Evolutionary conservation across 2,113 vertebrate genomes (phyloP), one percentile per base, ranked within the genome.

Genomic region (Cinclus cinclus): DNA sequence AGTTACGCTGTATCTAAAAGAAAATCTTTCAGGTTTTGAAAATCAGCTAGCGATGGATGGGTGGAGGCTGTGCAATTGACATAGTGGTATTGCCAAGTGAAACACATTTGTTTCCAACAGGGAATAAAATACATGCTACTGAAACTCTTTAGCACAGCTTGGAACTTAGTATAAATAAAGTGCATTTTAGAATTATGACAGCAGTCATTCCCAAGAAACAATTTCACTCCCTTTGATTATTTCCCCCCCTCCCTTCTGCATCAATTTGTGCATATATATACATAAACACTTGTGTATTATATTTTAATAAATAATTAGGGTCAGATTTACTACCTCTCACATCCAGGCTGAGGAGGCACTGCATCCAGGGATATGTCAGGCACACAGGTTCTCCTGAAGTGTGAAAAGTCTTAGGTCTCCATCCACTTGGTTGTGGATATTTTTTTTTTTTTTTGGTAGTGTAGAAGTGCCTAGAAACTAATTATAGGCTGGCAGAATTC

Each of bases 51-150:
- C 94, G 92, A 96, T 87, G 93, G 89, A 96, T 89, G 92, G 87
- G 94, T 97, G 68, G 88, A 92, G 90, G 79, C 83, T 91, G 89
- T 90, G 81, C 95, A 97, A 94, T 90, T 97, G 96, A 97, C 78
- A 67, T 53, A 94, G 89, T 49, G 79, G 67, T 86, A 44, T 79
- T 94, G 96, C 94, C 94, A 97, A 97, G 91, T 94, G 92, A 97
- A 97, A 97, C 93, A 94, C 76, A 84, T 96, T 97, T 97, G 87
- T 90, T 92, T 65, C 89, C 75, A 77, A 85, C 37, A 55, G 92
- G 95, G 95, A 95, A 97, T 97, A 93, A 91, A 94, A 89, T 91
- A 79, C 87, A 89, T 78, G 94, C 97, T 94, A 97, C 94, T 83
- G 90, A 97, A 96, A 91, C 85, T 60, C 62, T 96, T 94, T 69